Percentiles rank a stretch among this genome's conserved stretches.
phyloP scores from a whole-genome alignment of 2,888 invertebrate genomes.

The Bhutanitis thaidina region DNA sequence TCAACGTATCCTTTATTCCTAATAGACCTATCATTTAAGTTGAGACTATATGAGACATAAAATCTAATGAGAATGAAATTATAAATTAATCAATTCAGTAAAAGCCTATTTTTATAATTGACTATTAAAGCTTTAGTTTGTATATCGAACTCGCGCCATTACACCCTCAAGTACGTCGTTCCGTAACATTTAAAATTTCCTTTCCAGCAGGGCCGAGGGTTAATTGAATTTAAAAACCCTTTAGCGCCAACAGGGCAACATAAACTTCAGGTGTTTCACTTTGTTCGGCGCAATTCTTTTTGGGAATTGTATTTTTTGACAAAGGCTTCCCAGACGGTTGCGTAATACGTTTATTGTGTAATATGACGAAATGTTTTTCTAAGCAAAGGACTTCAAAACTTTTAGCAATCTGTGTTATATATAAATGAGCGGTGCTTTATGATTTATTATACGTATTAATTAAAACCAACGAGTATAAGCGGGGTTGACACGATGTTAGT shows the following conservation, averaged over 20 bases:
- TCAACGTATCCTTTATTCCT: too few relatives aligned
- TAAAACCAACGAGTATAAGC: too few relatives aligned
- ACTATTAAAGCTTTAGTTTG: slow-evolving; percentile 2
- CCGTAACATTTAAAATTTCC: slow-evolving; percentile 21
- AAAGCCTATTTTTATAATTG: slow-evolving; percentile 11
- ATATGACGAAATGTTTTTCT: too few relatives aligned
- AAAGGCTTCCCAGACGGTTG: background rate
- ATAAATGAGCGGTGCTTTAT: too few relatives aligned
- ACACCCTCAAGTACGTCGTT: slow-evolving; percentile 7
- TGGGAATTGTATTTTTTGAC: background rate
- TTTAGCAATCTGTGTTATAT: too few relatives aligned
- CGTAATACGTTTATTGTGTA: background rate
- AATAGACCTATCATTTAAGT: too few relatives aligned
- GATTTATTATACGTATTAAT: too few relatives aligned
- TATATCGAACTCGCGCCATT: slow-evolving; percentile 7
- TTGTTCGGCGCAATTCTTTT: slow-evolving; percentile 4
- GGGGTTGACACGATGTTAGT: too few relatives aligned
- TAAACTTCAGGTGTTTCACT: slow-evolving; percentile 19
- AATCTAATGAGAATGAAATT: too few relatives aligned
- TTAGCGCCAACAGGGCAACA: slow-evolving; percentile 1
- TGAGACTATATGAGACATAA: too few relatives aligned
- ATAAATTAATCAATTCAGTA: background rate
- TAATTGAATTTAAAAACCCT: slow-evolving; percentile 21
- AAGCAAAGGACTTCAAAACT: too few relatives aligned
- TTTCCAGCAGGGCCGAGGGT: background rate